Percentiles rank a stretch among this genome's conserved stretches.
phyloP scores from a whole-genome alignment of 2,113 vertebrate species.

The Benitochromis conjunctus region DNA sequence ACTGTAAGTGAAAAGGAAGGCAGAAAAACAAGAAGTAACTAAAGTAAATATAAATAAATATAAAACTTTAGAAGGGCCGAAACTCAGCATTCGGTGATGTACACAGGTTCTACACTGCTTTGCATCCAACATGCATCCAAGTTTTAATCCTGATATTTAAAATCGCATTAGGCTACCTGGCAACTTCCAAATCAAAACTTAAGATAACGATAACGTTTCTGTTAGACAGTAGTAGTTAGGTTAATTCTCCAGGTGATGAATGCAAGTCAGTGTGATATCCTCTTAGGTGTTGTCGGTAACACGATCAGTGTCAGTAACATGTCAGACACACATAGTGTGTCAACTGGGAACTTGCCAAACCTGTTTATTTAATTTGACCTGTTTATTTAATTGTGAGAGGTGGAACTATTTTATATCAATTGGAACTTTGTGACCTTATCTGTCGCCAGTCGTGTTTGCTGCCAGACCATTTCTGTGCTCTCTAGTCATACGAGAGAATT shows the following conservation, averaged over 20 bases:
- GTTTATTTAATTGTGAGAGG: background rate
- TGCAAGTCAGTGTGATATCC: background rate
- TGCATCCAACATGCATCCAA: rapidly evolving
- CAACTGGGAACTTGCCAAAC: background rate
- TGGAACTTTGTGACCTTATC: background rate
- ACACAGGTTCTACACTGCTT: background rate
- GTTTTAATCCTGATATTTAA: background rate
- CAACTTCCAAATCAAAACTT: background rate
- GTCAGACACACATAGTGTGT: background rate
- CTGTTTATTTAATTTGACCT: too few relatives aligned
- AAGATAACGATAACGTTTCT: background rate
- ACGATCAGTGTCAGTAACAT: background rate
- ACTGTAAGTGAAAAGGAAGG: background rate
- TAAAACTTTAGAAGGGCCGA: background rate
- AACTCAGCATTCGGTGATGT: background rate
- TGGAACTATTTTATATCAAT: background rate
- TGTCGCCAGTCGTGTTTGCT: background rate
- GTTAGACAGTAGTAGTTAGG: background rate
- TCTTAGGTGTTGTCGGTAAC: background rate
- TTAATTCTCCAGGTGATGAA: background rate
- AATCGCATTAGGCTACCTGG: background rate
- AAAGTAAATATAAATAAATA: background rate
- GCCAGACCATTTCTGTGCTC: slow-evolving; percentile 31
- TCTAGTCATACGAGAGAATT: slow-evolving; percentile 51
- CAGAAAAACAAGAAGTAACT: background rate